phyloP scores from a whole-genome alignment of 2,888 invertebrate genomes.

The Diarsia dahlii region DNA sequence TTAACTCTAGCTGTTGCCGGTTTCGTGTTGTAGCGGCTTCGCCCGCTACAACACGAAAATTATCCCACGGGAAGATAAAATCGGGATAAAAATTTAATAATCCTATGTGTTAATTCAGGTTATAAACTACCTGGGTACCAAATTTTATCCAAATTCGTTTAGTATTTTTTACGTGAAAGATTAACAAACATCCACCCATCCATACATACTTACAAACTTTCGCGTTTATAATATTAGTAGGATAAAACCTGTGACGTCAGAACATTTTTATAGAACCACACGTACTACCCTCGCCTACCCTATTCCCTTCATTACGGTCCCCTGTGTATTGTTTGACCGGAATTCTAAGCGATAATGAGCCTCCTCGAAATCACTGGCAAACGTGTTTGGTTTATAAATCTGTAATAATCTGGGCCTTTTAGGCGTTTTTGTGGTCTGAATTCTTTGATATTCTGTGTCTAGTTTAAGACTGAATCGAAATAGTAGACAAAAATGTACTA shows the following conservation, averaged over 20 bases:
- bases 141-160: too few relatives aligned
- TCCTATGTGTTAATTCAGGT: too few relatives aligned
- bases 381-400: constrained; percentile 49
- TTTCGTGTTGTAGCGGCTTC: too few relatives aligned
- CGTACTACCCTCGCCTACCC: constrained; percentile 9
- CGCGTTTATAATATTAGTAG: too few relatives aligned
- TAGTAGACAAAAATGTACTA: neutral
- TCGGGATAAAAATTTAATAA: too few relatives aligned
- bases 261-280: neutral
- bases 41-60: too few relatives aligned
- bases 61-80: too few relatives aligned
- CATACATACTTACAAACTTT: too few relatives aligned
- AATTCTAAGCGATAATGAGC: constrained; percentile 51
- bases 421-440: neutral
- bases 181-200: too few relatives aligned
- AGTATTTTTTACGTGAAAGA: too few relatives aligned
- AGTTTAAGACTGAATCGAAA: constrained; percentile 3
- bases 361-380: constrained; percentile 37
- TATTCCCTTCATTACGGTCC: constrained; percentile 46
- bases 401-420: constrained; percentile 16
- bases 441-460: neutral
- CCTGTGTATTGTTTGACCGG: constrained; percentile 43
- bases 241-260: neutral
- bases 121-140: too few relatives aligned
- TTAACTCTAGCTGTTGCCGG: too few relatives aligned